These are phyloP conservation scores for Notocelia uddmanniana DNA, from an alignment of 2,888 invertebrate genomes.

Conservation along the genomic window DNA sequence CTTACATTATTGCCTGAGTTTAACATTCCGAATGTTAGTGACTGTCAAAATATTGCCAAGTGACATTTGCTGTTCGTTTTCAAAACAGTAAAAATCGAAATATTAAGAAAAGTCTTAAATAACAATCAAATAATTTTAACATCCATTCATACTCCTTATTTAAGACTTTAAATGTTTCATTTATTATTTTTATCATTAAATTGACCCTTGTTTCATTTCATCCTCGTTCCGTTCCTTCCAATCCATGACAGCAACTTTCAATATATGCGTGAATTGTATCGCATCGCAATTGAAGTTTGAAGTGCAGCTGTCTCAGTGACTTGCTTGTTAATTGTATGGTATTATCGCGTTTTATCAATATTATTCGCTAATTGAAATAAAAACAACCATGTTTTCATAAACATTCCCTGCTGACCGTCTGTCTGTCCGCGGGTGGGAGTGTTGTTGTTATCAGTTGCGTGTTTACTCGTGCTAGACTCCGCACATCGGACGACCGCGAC, in stretches of 20 bases:
- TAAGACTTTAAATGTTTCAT: background rate
- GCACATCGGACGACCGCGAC: conserved; percentile 50
- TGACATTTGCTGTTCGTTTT: conserved; percentile 10
- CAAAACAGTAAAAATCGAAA: background rate
- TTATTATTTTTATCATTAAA: background rate
- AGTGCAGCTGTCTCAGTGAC: background rate
- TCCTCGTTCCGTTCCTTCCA: no score
- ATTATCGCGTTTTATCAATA: conserved; percentile 27
- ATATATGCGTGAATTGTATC: conserved; percentile 18
- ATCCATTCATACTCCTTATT: background rate
- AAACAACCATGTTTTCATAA: conserved; percentile 54
- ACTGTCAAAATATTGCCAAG: background rate
- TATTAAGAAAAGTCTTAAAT: background rate
- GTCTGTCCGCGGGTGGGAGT: conserved; percentile 50
- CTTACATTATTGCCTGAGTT: background rate
- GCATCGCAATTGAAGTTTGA: background rate
- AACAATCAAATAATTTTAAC: background rate
- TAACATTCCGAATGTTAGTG: background rate
- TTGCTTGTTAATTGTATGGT: conserved; percentile 18
- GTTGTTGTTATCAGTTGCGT: conserved; percentile 52
- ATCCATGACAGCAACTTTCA: background rate
- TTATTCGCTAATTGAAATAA: conserved; percentile 29
- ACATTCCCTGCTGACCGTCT: conserved; percentile 54
- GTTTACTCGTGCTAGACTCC: conserved; percentile 29
- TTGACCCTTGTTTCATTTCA: background rate